A percentile compares a stretch with the other conserved stretches of the same genome.
Conservation (phyloP, 2,888 invertebrate species). For the Acanthosepion lycidas region DNA sequence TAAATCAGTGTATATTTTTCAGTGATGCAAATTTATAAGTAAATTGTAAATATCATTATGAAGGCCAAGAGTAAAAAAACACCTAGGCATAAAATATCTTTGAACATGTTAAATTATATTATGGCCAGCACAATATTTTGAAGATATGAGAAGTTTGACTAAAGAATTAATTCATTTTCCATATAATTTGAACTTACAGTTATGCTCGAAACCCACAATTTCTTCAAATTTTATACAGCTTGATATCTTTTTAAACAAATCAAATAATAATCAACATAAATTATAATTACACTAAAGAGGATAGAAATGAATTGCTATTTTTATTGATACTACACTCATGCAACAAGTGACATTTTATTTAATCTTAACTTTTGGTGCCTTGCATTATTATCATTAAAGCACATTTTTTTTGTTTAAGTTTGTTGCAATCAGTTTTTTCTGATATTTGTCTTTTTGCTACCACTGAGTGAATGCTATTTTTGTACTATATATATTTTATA, state of each 20-base stretch:
- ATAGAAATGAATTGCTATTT: neutral
- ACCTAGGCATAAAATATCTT: neutral
- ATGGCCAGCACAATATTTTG: too few relatives aligned
- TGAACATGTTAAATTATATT: neutral
- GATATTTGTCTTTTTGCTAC: neutral
- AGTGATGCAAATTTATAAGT: neutral
- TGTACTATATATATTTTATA: neutral
- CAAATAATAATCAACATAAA: neutral
- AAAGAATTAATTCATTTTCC: neutral
- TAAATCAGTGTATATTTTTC: neutral
- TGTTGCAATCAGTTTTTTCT: neutral
- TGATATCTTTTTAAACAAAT: neutral
- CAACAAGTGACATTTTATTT: neutral
- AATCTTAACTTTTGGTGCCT: neutral
- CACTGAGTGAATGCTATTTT: slow-evolving; percentile 33
- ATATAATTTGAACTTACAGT: too few relatives aligned
- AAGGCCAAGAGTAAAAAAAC: too few relatives aligned
- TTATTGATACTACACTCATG: neutral
- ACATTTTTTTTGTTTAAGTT: neutral
- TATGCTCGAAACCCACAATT: neutral
- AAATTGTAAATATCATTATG: neutral
- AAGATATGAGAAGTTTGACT: neutral
- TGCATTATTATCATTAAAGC: slow-evolving; percentile 8
- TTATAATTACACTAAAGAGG: neutral
- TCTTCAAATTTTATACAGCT: neutral